These are phyloP conservation scores for Mionectes macconnelli DNA, from an alignment of 2,113 vertebrate species.

Conservation along the genomic window DNA sequence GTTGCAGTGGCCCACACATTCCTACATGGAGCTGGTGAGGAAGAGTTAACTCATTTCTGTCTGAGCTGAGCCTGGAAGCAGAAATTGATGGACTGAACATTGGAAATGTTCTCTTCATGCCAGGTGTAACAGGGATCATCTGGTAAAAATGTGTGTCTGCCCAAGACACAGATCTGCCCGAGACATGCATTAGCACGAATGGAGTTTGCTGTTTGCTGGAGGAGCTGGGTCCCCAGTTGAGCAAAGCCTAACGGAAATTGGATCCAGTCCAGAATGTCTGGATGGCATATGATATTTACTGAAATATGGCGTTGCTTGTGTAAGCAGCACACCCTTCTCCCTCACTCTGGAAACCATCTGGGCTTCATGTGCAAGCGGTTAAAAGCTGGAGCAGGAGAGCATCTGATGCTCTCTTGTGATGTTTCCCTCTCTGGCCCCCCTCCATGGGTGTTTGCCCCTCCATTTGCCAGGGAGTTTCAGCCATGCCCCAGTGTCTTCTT, in stretches of 20 bases:
- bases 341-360: conserved; percentile 60
- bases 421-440: not conserved
- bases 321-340: conserved; percentile 48
- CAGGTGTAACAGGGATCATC: conserved; percentile 50
- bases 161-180: not conserved
- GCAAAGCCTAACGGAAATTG: conserved; percentile 53
- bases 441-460: not conserved
- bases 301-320: conserved; percentile 52
- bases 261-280: conserved; percentile 53
- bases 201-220: conserved; percentile 51
- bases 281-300: conserved; percentile 62
- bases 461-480: not conserved
- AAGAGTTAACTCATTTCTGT: conserved; percentile 17
- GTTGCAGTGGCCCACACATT: not conserved
- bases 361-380: conserved; percentile 22
- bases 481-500: not conserved
- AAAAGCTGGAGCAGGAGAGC: not conserved
- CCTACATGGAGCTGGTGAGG: not conserved
- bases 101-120: conserved; percentile 35
- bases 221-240: conserved; percentile 47
- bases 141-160: conserved; percentile 47
- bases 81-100: not conserved
- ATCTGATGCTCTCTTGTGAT: not conserved
- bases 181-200: conserved; percentile 19
- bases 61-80: not conserved